Evolutionary conservation across 2,113 vertebrate genomes (phyloP).

Genomic region (Tenebrosternarchus preto): DNA sequence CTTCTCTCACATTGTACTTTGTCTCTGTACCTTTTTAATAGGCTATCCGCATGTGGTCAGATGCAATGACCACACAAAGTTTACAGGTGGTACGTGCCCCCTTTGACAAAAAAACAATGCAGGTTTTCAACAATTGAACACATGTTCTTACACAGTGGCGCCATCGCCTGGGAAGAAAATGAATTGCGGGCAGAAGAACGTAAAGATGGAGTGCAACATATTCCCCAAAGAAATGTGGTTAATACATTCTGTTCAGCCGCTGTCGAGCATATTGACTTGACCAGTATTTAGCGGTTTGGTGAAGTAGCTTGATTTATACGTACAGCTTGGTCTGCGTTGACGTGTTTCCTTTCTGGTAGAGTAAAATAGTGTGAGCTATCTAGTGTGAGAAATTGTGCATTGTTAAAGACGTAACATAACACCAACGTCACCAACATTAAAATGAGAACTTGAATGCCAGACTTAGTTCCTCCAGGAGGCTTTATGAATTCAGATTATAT

Average conservation of each 20-base stretch:
- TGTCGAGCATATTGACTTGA: no score
- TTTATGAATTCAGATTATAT: background rate
- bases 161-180: conserved; percentile 71
- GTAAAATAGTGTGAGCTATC: no score
- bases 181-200: conserved; percentile 53
- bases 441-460: background rate
- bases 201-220: background rate
- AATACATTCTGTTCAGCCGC: background rate
- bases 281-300: no score
- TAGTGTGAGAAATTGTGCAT: no score
- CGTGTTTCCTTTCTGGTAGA: no score
- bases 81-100: background rate
- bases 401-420: no score
- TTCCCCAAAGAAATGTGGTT: background rate
- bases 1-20: no score
- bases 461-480: background rate
- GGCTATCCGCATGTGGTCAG: background rate
- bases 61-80: background rate
- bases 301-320: background rate
- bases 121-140: background rate
- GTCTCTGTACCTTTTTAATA: no score
- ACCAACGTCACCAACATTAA: background rate
- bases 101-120: conserved; percentile 12
- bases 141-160: conserved; percentile 66
- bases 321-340: no score